Evolutionary conservation across 2,113 vertebrate genomes (phyloP), one percentile per base, ranked within the genome.

Genomic region (Prinia subflava): DNA sequence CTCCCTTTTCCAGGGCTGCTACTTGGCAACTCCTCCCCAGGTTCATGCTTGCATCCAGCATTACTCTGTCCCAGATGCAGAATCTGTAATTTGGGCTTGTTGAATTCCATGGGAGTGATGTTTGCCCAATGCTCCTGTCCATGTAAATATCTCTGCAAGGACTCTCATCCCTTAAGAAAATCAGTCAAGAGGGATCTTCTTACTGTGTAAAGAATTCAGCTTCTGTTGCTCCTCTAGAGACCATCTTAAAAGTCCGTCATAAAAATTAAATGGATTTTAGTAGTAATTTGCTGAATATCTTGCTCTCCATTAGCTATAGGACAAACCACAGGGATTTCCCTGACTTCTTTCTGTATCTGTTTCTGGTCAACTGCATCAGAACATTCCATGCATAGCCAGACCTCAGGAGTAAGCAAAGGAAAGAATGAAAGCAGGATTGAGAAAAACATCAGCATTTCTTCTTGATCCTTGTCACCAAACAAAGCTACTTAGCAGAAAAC

Each of bases 301-400:
- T 56, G 3, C 7, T 67, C 6, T 49, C 2, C 9, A 41, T 14
- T 10, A 52, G 8, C 11, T 60, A 6, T 23, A 41, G n/a, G 7
- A 33, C 21, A 15, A 52, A 10, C 5, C 17, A 15, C 6, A 49
- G 11, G 10, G 14, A 46, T 73, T 89, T 71, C 1, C 11, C 4
- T n/a, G 13, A 10, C 4, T 35, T 64, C 6, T 77, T 84, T 35
- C 15, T 62, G 0, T 18, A 19, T 71, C 4, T 76, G 0, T 44
- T 47, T 14, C 17, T 71, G 30, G 3, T 11, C 14, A n/a, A 2
- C 3, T 1, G 0, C 44, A 18, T 37, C 41, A 85, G 23, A 70
- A 6, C 8, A 47, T 56, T 60, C 19, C 39, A 5, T 21, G 6
- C 12, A 31, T 4, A 70, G 3, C 3, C 22, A 83, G 22, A 49